Conservation (phyloP, 2,888 invertebrate genomes). For the Sphaerolaimus hirsutus region DNA sequence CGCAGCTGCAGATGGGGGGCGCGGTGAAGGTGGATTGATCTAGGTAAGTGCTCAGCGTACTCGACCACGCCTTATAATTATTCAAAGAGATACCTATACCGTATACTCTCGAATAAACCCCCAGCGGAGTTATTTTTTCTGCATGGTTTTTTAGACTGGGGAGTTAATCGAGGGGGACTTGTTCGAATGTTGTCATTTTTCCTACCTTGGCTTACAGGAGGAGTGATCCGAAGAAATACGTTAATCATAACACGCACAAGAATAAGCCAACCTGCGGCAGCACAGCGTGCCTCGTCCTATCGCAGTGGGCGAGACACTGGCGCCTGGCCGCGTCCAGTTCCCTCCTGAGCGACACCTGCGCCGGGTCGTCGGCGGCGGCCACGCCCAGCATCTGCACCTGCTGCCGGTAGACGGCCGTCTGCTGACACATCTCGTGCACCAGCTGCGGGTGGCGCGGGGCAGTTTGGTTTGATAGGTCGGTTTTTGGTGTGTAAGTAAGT, state of each 20-base stretch:
- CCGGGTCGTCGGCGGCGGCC: slow-evolving; percentile 12
- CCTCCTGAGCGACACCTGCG: slow-evolving; percentile 15
- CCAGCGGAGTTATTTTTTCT: not conserved
- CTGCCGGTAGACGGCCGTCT: slow-evolving; percentile 20
- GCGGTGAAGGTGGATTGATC: not conserved
- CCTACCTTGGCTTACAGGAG: too few species aligned
- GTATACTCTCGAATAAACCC: not conserved
- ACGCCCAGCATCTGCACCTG: slow-evolving; percentile 20
- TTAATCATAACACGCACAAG: too few species aligned
- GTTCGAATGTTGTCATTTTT: too few species aligned
- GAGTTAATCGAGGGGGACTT: too few species aligned
- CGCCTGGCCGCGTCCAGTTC: slow-evolving; percentile 14
- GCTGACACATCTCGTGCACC: slow-evolving; percentile 24
- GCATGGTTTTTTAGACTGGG: not conserved
- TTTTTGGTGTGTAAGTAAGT: too few species aligned
- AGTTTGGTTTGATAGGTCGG: too few species aligned
- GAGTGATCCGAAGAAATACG: too few species aligned
- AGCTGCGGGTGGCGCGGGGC: too few species aligned
- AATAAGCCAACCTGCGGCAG: slow-evolving; percentile 18
- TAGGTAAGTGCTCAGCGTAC: too few species aligned
- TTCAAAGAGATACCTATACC: too few species aligned
- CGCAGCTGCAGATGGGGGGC: too few species aligned
- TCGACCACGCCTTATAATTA: too few species aligned
- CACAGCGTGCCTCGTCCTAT: slow-evolving; percentile 19
- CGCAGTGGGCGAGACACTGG: slow-evolving; percentile 19